Base-by-base conservation (phyloP, 2,797 vertebrate genomes). In the Fringilla coelebs region DNA sequence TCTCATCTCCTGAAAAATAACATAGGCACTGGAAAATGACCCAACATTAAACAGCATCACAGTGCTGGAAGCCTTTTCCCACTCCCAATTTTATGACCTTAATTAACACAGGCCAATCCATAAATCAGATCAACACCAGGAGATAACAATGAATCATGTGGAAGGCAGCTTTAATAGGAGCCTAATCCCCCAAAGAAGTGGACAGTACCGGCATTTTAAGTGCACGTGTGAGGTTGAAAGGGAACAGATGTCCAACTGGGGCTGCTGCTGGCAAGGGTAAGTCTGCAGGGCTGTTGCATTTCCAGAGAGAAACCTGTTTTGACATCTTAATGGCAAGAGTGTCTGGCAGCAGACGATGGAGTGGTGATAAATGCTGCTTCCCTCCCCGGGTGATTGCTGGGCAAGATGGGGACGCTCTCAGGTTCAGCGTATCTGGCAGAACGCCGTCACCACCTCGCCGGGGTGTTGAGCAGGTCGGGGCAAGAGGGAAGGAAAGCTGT, bases 71-170 rank as follows among this genome's bases (percentile, higher is more conserved):
- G 88, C 94, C 93, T 94, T 93, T 94, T 93, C 94, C 93, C 32
- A 36, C 92, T 95, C 76, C 75, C 81, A 89, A 32, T 95, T 96
- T 95, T 93, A 92, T 88, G 93, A 94, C 90, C 92, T 93, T 94
- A 96, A 95, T 96, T 95, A 96, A 90, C 93, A 85, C 84, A 83
- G 79, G 63, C 84, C 61, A 89, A 85, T 93, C 91, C 91, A 96
- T 95, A 97, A 96, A 96, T 96, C 96, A 96, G 91, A 94, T 95
- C 95, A 94, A 89, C 95, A 94, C 94, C 17, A 41, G 75, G 62
- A 94, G 94, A 96, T 89, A 94, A 60, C 75, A 82, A 89, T 93
- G 91, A 94, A 94, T 95, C 94, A 96, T 87, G 88, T 0, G 2
- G 81, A 94, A 94, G 88, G 94, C 91, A 96, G 91, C 57, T 93